These are phyloP conservation scores for Drosophila auraria DNA, from an alignment of 1,140 invertebrate species.

Conservation along the genomic window DNA sequence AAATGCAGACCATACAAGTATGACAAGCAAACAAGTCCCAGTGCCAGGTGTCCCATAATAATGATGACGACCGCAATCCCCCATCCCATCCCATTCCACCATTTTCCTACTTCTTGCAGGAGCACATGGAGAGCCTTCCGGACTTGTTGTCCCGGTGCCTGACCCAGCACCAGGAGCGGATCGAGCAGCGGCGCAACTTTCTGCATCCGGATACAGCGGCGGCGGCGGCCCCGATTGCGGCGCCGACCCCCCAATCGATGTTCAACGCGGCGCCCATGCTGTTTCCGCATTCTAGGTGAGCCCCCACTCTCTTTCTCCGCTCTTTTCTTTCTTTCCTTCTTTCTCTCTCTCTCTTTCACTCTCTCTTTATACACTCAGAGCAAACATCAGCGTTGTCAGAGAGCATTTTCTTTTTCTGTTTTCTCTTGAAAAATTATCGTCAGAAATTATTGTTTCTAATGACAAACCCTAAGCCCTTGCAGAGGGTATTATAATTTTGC, in stretches of 20 bases:
- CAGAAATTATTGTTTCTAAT: no score
- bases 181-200: conserved; percentile 92
- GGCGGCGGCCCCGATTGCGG: conserved; percentile 77
- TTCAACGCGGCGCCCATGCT: conserved; percentile 84
- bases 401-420: no score
- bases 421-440: no score
- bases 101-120: conserved; percentile 41
- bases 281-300: conserved; percentile 85
- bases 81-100: no score
- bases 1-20: conserved; percentile 91
- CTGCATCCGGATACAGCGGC: conserved; percentile 93
- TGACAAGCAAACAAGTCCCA: conserved; percentile 8
- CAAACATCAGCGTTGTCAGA: not conserved
- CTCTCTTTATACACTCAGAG: conserved; percentile 1
- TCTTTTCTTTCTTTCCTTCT: conserved; percentile 19
- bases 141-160: conserved; percentile 92
- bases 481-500: no score
- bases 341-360: conserved; percentile 9
- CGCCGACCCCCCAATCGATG: conserved; percentile 83
- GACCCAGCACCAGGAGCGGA: conserved; percentile 88
- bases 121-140: conserved; percentile 90
- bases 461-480: no score
- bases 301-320: not conserved
- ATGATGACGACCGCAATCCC: not conserved
- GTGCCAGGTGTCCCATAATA: not conserved